Evolutionary conservation across 53 echinoderm and acorn worm species (phyloP).

Genomic region (Holothuria scabra): DNA sequence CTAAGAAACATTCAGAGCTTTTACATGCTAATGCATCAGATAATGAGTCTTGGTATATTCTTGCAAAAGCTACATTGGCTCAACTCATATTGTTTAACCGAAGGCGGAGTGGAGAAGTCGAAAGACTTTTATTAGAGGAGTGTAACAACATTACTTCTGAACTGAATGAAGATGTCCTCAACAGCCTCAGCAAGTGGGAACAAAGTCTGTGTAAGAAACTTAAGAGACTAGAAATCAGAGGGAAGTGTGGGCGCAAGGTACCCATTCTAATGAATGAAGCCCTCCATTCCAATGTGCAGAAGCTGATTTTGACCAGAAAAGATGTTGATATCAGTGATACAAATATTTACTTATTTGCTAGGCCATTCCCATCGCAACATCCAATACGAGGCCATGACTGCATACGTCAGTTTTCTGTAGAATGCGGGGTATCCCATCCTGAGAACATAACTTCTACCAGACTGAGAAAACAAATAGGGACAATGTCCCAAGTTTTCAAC

Average conservation of each 20-base stretch:
- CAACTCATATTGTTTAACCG: constrained; percentile 59
- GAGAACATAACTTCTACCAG: constrained; percentile 62
- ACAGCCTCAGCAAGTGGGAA: constrained; percentile 52
- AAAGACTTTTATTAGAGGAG: constrained; percentile 37
- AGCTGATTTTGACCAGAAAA: background rate
- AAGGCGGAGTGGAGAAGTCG: constrained; percentile 57
- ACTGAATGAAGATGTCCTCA: constrained; percentile 33
- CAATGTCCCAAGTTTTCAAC: constrained; percentile 63
- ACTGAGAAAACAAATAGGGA: constrained; percentile 68
- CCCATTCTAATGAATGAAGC: constrained; percentile 50
- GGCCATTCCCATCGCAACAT: constrained; percentile 41
- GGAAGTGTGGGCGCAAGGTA: constrained; percentile 65
- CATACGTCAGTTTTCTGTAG: constrained; percentile 41
- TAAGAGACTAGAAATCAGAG: constrained; percentile 55
- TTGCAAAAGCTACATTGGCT: constrained; percentile 40
- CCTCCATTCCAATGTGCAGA: background rate
- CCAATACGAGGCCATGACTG: constrained; percentile 58
- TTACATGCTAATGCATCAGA: background rate
- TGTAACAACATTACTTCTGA: constrained; percentile 31
- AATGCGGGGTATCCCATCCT: constrained; percentile 50
- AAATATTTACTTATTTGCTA: constrained; percentile 61
- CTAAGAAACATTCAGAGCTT: constrained; percentile 2
- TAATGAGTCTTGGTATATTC: constrained; percentile 22
- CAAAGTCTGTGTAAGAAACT: constrained; percentile 45
- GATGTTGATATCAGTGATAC: constrained; percentile 34